Base-by-base conservation (phyloP, 2,888 invertebrate species). In the Desoria tigrina region DNA sequence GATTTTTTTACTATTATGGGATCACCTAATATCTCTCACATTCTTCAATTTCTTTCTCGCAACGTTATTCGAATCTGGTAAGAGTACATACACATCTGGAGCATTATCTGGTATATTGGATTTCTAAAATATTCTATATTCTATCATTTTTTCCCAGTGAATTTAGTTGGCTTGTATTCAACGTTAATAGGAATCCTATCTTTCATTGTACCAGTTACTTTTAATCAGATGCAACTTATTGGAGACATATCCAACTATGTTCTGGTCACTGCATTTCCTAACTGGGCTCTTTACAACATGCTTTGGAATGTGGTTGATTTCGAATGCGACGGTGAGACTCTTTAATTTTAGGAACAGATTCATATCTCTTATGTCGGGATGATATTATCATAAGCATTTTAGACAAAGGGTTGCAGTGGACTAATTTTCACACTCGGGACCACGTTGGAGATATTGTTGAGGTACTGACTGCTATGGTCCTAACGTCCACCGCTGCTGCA, bases 221-320 rank as follows among this genome's bases (percentile, higher is more conserved):
- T 55, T 6, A 6, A 27, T 21, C 42, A 66, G 26, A 63, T 62
- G 2, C 39, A 65, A 21, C 39, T 64, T 23, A 27, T 56, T 9
- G 61, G 54, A 4, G 16, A 24, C 14, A 9, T 61, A 18, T 42
- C 63, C 14, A 63, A 65, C 59, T 32, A 45, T 14, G 21, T 53
- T n/a, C 7, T 66, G 32, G n/a, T 27, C 58, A 6, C 42, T 45
- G 11, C 68, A 1, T 67, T 71, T 37, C 74, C 74, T 7, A 73
- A 74, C 39, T 74, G 74, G 74, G 66, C 67, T 11, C 62, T 74
- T 14, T 58, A 61, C 1, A 71, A 73, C 37, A 63, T 65, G 3
- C 28, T 74, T 0, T 23, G n/a, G 1, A 54, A 63, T 16, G 32
- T 73, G 11, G 37, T 73, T 27, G 64, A 64, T 21, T 54, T 56